These are phyloP conservation scores for Apogon hyalosoma DNA, from an alignment of 2,797 vertebrate species.

Conservation along the genomic window DNA sequence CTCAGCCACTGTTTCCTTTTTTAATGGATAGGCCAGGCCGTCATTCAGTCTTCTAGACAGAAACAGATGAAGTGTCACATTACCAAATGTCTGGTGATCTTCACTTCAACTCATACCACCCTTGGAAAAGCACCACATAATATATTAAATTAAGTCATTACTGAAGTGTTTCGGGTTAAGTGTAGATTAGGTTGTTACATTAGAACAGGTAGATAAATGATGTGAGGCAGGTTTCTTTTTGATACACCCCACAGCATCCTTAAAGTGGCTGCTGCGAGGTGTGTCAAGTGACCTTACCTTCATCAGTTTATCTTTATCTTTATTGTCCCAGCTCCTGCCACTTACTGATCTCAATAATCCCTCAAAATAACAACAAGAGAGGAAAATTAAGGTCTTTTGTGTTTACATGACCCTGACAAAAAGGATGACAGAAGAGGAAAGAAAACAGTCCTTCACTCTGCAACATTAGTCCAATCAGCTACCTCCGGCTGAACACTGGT, in stretches of 20 bases:
- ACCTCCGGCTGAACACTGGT: slow-evolving; percentile 65
- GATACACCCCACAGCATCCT: slow-evolving; percentile 2
- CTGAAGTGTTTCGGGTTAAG: slow-evolving; percentile 10
- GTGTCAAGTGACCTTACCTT: slow-evolving; percentile 40
- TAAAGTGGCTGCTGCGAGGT: slow-evolving; percentile 4
- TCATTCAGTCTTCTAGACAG: slow-evolving; percentile 32
- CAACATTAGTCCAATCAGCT: slow-evolving; percentile 81
- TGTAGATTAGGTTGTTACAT: slow-evolving; percentile 18
- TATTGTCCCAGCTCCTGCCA: slow-evolving; percentile 47
- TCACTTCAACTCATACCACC: neutral
- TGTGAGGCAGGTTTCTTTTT: slow-evolving; percentile 25
- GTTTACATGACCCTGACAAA: slow-evolving; percentile 49
- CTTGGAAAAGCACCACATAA: slow-evolving; percentile 11
- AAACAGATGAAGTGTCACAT: slow-evolving; percentile 16
- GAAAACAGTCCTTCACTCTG: slow-evolving; percentile 70
- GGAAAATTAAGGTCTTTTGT: slow-evolving; percentile 61
- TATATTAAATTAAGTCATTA: slow-evolving; percentile 26
- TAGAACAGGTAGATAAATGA: slow-evolving; percentile 26
- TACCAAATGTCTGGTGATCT: slow-evolving; percentile 13
- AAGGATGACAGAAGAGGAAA: slow-evolving; percentile 44
- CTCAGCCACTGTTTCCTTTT: slow-evolving; percentile 29
- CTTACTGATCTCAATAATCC: slow-evolving; percentile 56
- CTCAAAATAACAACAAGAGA: slow-evolving; percentile 43
- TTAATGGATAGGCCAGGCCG: slow-evolving; percentile 29
- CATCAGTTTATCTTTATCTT: slow-evolving; percentile 50